Evolutionary conservation across 2,888 invertebrate species (phyloP).

Genomic region (Idaea straminata): DNA sequence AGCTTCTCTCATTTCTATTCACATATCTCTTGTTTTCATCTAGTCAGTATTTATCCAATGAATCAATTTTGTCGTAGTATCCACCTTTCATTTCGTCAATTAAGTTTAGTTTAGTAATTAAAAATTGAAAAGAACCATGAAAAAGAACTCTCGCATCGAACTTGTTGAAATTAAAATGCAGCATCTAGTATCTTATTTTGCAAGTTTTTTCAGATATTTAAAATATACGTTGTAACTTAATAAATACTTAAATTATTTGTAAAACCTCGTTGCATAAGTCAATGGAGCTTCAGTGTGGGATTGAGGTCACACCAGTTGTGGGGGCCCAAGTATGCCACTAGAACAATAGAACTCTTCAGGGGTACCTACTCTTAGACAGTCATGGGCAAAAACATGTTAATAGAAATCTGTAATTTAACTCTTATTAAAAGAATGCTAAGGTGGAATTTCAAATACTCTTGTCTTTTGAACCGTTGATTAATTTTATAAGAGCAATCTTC

Average conservation of each 20-base stretch:
- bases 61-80: too few species aligned
- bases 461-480: neutral
- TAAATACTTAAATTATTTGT: constrained; percentile 3
- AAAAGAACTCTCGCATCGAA: too few species aligned
- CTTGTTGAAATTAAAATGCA: too few species aligned
- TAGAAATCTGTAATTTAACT: neutral
- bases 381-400: neutral
- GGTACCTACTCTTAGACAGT: neutral
- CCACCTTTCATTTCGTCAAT: too few species aligned
- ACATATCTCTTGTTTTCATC: too few species aligned
- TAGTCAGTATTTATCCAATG: too few species aligned
- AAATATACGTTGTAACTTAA: neutral
- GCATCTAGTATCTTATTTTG: too few species aligned
- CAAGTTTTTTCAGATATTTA: too few species aligned
- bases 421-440: neutral
- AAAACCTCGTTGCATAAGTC: constrained; percentile 52
- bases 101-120: too few species aligned
- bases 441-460: neutral
- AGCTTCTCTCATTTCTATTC: too few species aligned
- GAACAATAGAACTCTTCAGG: constrained; percentile 44
- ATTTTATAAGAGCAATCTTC: neutral
- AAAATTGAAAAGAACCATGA: too few species aligned
- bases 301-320: constrained; percentile 45
- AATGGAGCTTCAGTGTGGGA: constrained; percentile 59
- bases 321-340: constrained; percentile 58